phyloP scores from a whole-genome alignment of 2,113 vertebrate species.

The Sclerurus mexicanus region DNA sequence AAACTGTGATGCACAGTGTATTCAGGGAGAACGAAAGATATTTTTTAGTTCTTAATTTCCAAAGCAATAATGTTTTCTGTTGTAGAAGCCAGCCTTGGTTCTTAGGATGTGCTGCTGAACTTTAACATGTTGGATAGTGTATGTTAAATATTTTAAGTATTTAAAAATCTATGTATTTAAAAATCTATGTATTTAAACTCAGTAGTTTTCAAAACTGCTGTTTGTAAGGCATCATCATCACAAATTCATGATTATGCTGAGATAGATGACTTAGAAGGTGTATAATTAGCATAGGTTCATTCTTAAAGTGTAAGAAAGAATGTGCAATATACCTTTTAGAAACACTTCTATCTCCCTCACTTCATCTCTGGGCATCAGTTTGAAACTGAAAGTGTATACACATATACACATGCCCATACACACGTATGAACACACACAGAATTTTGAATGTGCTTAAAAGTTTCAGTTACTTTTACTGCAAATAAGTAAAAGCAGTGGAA shows the following conservation, averaged over 20 bases:
- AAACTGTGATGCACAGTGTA: neutral
- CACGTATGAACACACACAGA: accelerated
- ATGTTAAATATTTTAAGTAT: neutral
- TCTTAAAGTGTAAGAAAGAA: neutral
- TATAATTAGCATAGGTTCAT: neutral
- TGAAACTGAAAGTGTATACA: neutral
- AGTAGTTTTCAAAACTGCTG: neutral
- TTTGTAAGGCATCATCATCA: neutral
- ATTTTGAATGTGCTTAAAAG: neutral
- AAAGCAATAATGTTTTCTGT: neutral
- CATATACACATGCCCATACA: accelerated
- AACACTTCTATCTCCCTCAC: neutral
- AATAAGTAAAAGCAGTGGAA: neutral
- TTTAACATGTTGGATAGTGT: neutral
- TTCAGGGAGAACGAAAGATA: neutral
- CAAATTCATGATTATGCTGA: neutral
- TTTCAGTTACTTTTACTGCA: neutral
- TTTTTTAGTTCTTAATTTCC: neutral
- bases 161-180: neutral
- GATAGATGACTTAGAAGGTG: neutral
- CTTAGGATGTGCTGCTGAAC: neutral
- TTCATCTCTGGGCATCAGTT: neutral
- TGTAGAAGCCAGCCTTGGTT: neutral
- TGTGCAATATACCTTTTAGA: neutral
- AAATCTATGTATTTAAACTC: neutral